phyloP scores from a whole-genome alignment of 1,140 invertebrate genomes.

The Caenorhabditis latens region DNA sequence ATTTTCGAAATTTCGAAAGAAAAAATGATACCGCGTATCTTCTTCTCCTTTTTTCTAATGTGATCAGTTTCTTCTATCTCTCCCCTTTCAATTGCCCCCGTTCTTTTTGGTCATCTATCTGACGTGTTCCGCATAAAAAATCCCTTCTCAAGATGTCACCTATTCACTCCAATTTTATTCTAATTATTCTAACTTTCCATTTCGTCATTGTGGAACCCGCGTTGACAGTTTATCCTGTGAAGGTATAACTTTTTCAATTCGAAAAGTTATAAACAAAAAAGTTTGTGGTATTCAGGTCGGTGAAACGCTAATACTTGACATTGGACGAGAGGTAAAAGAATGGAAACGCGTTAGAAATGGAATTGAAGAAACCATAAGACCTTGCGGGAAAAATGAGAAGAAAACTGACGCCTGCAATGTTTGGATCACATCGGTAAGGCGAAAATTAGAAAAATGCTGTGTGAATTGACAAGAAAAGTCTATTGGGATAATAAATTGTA shows the following conservation, averaged over 20 bases:
- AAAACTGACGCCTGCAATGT: neutral
- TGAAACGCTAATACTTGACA: constrained; percentile 38
- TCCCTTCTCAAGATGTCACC: neutral
- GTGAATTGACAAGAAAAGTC: neutral
- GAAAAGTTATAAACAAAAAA: neutral
- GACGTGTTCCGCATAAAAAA: neutral
- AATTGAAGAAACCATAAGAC: constrained; percentile 25
- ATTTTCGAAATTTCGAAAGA: neutral
- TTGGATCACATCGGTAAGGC: constrained; percentile 2
- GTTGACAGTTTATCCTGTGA: constrained; percentile 24
- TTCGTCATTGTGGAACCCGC: neutral
- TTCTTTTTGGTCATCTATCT: neutral
- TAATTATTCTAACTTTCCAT: neutral
- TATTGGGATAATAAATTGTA: no score
- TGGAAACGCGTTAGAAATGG: constrained; percentile 49
- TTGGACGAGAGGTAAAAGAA: constrained; percentile 48
- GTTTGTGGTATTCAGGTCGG: neutral
- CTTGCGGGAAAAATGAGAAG: constrained; percentile 23
- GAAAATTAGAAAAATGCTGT: neutral
- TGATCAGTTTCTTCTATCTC: neutral
- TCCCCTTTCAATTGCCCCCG: neutral
- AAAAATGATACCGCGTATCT: constrained; percentile 31
- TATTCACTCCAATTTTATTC: neutral
- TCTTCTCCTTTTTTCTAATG: neutral
- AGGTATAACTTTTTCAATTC: neutral